These are phyloP conservation scores for Ligdia adustata DNA, from an alignment of 2,888 invertebrate species.

Conservation along the genomic window DNA sequence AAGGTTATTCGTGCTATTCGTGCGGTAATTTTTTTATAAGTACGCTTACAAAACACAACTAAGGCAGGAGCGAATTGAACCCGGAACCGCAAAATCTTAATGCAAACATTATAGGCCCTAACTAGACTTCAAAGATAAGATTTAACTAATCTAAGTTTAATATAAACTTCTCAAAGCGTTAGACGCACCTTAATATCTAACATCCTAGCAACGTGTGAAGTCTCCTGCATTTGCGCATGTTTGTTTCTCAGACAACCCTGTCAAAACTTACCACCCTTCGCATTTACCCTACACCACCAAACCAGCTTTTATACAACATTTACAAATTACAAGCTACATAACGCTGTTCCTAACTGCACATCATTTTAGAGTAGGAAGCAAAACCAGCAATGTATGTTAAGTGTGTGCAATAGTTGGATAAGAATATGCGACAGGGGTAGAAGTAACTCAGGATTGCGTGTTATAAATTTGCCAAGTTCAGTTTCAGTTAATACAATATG, in stretches of 20 bases:
- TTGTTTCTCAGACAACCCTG: slow-evolving; percentile 13
- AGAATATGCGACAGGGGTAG: not conserved
- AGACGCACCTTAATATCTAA: slow-evolving; percentile 9
- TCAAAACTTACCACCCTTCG: slow-evolving; percentile 14
- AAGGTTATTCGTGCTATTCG: too few species aligned
- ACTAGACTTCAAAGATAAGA: too few species aligned
- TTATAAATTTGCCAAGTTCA: slow-evolving; percentile 27
- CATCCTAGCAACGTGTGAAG: slow-evolving; percentile 7
- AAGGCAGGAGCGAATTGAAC: too few species aligned
- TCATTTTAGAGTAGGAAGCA: too few species aligned
- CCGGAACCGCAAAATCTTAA: too few species aligned
- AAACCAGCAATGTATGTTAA: not conserved
- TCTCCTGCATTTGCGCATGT: slow-evolving; percentile 10
- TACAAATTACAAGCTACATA: too few species aligned
- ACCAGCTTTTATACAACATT: too few species aligned
- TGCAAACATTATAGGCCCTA: too few species aligned
- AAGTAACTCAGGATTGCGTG: slow-evolving; percentile 8
- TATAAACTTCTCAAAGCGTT: too few species aligned
- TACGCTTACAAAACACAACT: too few species aligned
- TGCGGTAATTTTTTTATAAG: too few species aligned
- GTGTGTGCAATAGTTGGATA: not conserved
- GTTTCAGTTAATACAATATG: slow-evolving; percentile 20
- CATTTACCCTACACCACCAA: slow-evolving; percentile 4
- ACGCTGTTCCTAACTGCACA: too few species aligned
- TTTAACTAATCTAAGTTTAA: not conserved